A percentile compares a stretch with the other conserved stretches of the same genome.
phyloP scores from a whole-genome alignment of 2,797 vertebrate genomes.

The Phaenicophaeus curvirostris region DNA sequence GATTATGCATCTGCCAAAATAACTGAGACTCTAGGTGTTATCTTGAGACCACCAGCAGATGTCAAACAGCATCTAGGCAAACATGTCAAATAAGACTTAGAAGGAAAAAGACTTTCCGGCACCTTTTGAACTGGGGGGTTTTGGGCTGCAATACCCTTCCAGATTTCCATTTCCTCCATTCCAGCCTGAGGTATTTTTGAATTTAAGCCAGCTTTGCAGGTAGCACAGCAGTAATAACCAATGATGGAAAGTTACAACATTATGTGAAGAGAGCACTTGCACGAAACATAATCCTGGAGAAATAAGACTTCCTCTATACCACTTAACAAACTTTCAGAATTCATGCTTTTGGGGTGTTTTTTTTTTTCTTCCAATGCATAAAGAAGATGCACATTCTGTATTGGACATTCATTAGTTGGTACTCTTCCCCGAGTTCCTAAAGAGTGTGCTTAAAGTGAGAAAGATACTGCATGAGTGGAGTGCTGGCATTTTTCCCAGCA shows the following conservation, averaged over 20 bases:
- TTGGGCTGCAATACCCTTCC: not conserved
- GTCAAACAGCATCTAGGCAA: not conserved
- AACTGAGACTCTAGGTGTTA: not conserved
- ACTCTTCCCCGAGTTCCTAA: not conserved
- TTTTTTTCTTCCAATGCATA: not conserved
- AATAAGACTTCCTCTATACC: not conserved
- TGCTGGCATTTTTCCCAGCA: conserved; percentile 52
- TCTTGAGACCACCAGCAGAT: not conserved
- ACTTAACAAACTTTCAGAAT: not conserved
- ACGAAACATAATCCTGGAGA: not conserved
- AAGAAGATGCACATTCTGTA: not conserved
- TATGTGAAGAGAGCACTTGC: not conserved
- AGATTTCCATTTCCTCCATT: not conserved
- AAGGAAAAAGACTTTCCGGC: not conserved
- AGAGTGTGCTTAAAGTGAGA: conserved; percentile 4
- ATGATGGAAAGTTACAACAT: not conserved
- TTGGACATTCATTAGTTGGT: not conserved
- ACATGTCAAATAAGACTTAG: not conserved
- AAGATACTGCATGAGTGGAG: conserved; percentile 30
- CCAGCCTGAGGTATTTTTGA: not conserved
- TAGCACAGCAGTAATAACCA: not conserved
- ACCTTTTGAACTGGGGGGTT: not conserved
- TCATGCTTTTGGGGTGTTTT: not conserved
- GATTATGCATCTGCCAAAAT: not conserved
- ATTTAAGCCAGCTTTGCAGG: not conserved